phyloP scores from a whole-genome alignment of 1,140 invertebrate species.

The Hyles euphorbiae region DNA sequence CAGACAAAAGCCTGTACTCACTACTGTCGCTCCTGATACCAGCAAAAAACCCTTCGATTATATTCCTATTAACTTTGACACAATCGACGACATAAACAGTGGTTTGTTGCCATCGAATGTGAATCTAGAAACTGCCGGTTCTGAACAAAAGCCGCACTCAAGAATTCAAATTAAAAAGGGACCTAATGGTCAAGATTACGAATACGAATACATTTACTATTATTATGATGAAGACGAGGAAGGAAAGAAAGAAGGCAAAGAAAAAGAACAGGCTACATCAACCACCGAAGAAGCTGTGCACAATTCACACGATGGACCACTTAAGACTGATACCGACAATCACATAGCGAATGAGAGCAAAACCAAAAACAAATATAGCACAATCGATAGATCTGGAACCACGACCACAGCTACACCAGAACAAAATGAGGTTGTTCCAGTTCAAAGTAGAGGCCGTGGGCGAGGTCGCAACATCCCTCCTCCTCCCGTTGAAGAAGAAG shows the following conservation, averaged over 20 bases:
- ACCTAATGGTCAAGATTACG: slow-evolving; percentile 92
- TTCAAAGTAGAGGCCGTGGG: slow-evolving; percentile 69
- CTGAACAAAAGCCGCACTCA: slow-evolving; percentile 77
- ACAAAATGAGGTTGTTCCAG: slow-evolving; percentile 82
- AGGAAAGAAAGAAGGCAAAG: slow-evolving; percentile 60
- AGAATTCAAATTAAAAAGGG: slow-evolving; percentile 90
- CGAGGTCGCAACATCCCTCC: slow-evolving; percentile 77
- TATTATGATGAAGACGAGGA: slow-evolving; percentile 90
- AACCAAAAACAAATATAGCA: slow-evolving; percentile 79
- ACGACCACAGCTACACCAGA: slow-evolving; percentile 62
- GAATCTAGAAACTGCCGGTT: slow-evolving; percentile 68
- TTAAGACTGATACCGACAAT: slow-evolving; percentile 70
- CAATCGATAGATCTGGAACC: slow-evolving; percentile 78
- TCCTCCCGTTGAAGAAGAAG: slow-evolving; percentile 71
- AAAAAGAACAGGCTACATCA: slow-evolving; percentile 51
- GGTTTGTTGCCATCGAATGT: slow-evolving; percentile 66
- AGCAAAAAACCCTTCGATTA: slow-evolving; percentile 63
- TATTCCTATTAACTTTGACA: slow-evolving; percentile 70
- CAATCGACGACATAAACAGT: slow-evolving; percentile 68
- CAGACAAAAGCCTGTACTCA: slow-evolving; percentile 69
- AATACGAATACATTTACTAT: slow-evolving; percentile 94
- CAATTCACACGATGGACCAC: slow-evolving; percentile 78
- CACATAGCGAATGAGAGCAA: slow-evolving; percentile 59
- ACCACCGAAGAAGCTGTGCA: slow-evolving; percentile 38
- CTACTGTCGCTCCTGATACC: slow-evolving; percentile 48